Conservation (phyloP, 2,113 vertebrate genomes). For the Malurus alboscapulatus region DNA sequence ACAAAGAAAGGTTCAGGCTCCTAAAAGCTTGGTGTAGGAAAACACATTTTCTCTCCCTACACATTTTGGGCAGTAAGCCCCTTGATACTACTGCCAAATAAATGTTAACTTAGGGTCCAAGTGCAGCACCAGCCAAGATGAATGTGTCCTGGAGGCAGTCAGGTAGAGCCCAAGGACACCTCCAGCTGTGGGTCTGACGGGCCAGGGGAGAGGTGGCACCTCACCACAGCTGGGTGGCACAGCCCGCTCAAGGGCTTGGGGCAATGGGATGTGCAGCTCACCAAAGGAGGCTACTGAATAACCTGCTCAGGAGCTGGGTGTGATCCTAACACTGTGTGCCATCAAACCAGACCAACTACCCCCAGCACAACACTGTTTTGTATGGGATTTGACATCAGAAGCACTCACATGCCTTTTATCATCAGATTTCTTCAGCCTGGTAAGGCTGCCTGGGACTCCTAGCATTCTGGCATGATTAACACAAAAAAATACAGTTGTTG, state of each 20-base stretch:
- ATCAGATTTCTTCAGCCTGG: not conserved
- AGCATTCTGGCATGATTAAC: conserved; percentile 19
- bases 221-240: not conserved
- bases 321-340: not conserved
- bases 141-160: not conserved
- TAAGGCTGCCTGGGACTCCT: not conserved
- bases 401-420: not conserved
- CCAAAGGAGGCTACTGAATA: not conserved
- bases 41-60: not conserved
- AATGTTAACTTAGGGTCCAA: not conserved
- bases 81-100: not conserved
- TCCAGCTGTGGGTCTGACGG: not conserved
- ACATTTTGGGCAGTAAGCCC: not conserved
- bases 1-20: not conserved
- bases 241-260: not conserved
- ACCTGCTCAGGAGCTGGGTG: not conserved
- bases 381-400: not conserved
- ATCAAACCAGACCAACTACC: not conserved
- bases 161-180: not conserved
- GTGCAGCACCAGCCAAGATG: not conserved
- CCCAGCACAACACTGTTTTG: not conserved
- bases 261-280: not conserved
- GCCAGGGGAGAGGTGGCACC: not conserved
- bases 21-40: not conserved
- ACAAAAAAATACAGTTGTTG: conserved; percentile 14